Evolutionary conservation across 2,888 invertebrate species (phyloP), one percentile per base, ranked within the genome.

Genomic region (Andrena flavipes): DNA sequence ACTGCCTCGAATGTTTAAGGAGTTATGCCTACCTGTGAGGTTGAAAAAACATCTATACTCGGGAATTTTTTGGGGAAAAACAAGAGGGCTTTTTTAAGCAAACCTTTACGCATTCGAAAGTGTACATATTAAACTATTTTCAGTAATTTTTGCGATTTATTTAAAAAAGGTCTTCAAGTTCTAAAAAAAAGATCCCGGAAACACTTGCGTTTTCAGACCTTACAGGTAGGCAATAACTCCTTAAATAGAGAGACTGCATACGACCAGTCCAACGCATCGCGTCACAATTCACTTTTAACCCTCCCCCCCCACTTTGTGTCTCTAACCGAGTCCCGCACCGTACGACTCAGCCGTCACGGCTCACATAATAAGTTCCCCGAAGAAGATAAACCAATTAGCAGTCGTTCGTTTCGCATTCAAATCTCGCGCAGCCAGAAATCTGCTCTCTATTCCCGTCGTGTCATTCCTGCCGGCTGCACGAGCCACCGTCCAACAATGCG

Each of bases 281-380:
- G 30, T 62, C 42, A 59, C 20, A 56, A 71, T 67, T 67, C 54
- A 71, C 26, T 30, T 67, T 62, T 63, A 63, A 79, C 80, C 13
- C 13, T 16, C 1, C 42, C n/a, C n/a, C 10, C 42, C 54, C 23
- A 63, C 65, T 78, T 71, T 67, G 33, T 23, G 29, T 62, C 62
- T 23, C 30, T 35, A 13, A n/a, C n/a, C 42, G 35, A 70, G 13
- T 54, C 49, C 51, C 56, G 26, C 23, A 29, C 42, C 64, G 64
- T 20, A 49, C 49, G 16, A 29, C 29, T 26, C 59, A 33, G 54
- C 49, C 49, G 70, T 69, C 33, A 59, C 56, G 62, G 10, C 33
- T n/a, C 51, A 13, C 48, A 33, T 78, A 70, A 77, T 70, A 70
- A 76, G 30, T 63, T 42, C 30, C 48, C 30, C n/a, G 10, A 42